phyloP scores from a whole-genome alignment of 2,888 invertebrate genomes.

The Leptodirus hochenwartii region DNA sequence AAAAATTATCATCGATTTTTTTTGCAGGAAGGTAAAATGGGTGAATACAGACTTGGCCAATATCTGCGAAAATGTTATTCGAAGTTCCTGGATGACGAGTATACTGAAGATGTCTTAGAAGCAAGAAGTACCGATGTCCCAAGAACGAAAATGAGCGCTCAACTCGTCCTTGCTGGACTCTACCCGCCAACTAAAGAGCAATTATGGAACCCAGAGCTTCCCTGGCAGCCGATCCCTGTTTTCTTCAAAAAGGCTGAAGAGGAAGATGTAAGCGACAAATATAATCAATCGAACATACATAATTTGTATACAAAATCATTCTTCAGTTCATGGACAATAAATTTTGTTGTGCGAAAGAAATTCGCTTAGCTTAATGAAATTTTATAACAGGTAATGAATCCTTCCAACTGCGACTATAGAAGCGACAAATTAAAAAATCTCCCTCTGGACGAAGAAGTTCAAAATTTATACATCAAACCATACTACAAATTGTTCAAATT shows the following conservation, averaged over 20 bases:
- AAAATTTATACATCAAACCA: slow-evolving; percentile 15
- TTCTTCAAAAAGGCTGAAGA: slow-evolving; percentile 12
- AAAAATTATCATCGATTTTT: slow-evolving; percentile 1
- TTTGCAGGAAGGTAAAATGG: slow-evolving; percentile 20
- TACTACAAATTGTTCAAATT: slow-evolving; percentile 14
- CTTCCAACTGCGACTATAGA: slow-evolving; percentile 14
- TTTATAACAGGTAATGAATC: slow-evolving; percentile 15
- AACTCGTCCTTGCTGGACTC: slow-evolving; percentile 46
- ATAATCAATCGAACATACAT: neutral
- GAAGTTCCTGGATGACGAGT: slow-evolving; percentile 35
- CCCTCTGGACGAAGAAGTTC: slow-evolving; percentile 12
- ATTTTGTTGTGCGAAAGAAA: no score
- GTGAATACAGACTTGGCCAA: slow-evolving; percentile 37
- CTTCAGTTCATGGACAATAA: no score
- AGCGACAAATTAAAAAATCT: slow-evolving; percentile 10
- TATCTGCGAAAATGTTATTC: slow-evolving; percentile 42
- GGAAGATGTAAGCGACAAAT: slow-evolving; percentile 17
- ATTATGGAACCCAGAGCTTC: slow-evolving; percentile 34
- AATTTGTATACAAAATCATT: neutral
- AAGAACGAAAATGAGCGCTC: slow-evolving; percentile 53
- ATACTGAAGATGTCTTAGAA: slow-evolving; percentile 33
- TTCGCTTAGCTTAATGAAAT: no score
- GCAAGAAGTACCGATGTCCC: slow-evolving; percentile 51
- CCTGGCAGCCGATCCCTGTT: slow-evolving; percentile 43
- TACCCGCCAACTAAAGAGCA: slow-evolving; percentile 38